Conservation (phyloP, 2,888 invertebrate species). For the Polyploca ridens region DNA sequence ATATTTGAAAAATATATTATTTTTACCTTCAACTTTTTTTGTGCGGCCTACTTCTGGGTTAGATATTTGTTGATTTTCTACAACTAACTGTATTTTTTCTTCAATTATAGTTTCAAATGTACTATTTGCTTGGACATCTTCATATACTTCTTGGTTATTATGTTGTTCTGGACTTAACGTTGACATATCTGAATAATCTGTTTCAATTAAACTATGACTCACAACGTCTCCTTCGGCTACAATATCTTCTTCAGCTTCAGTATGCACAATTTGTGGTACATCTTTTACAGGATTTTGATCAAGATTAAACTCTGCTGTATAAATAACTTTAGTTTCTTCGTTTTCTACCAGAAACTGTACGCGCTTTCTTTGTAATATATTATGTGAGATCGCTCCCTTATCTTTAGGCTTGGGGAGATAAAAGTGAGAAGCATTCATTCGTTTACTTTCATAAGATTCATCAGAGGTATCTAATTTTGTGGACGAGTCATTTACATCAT, state of each 20-base stretch:
- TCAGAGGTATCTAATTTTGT: conserved; percentile 60
- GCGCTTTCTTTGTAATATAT: conserved; percentile 85
- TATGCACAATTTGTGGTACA: conserved; percentile 36
- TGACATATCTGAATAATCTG: conserved; percentile 43
- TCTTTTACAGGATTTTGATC: conserved; percentile 60
- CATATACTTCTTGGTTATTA: conserved; percentile 37
- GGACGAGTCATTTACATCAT: conserved; percentile 55
- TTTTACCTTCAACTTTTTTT: conserved; percentile 48
- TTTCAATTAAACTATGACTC: conserved; percentile 62
- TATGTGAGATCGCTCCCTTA: conserved; percentile 58
- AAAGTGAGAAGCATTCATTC: conserved; percentile 82
- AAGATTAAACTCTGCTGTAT: conserved; percentile 77
- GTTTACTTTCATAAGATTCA: conserved; percentile 63
- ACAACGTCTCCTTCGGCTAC: conserved; percentile 72
- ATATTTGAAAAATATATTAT: no score
- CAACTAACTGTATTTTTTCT: conserved; percentile 31
- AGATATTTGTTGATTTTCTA: conserved; percentile 26
- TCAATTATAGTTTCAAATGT: conserved; percentile 39
- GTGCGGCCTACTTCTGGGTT: conserved; percentile 19
- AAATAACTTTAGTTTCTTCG: conserved; percentile 80
- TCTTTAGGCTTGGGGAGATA: conserved; percentile 85
- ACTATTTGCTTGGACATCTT: conserved; percentile 40
- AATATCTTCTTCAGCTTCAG: conserved; percentile 61
- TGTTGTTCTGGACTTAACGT: conserved; percentile 46
- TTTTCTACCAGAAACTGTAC: conserved; percentile 90